Evolutionary conservation across 1,140 invertebrate species (phyloP), one percentile per base, ranked within the genome.

Genomic region (Diabrotica undecimpunctata): DNA sequence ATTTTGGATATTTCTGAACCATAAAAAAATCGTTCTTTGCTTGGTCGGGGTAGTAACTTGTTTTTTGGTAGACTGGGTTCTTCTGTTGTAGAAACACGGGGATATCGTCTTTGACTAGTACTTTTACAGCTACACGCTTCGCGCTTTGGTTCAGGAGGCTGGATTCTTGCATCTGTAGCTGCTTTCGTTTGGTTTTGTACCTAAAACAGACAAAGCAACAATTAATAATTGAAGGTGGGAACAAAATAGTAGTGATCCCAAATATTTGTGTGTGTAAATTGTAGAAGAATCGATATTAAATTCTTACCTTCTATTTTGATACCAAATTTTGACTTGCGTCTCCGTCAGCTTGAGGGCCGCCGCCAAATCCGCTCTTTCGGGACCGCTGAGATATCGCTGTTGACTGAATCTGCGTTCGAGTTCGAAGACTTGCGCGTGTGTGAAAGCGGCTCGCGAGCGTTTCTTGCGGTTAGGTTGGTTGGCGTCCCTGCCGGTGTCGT

Each of bases 171-270:
- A 88, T 84, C 73, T 96, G 94, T 12, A 97, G 79, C 68, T 96
- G 92, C 76, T 96, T 95, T 60, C 96, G 85, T 79, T 99, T 99
- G 58, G 96, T 98, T 78, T 99, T 99, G 83, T 99, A 98, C 1
- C 77, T 86, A n/a, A 46, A 46, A 46, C 41, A 46, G 5, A 46
- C 11, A 46, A 46, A 46, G 0, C 3, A 0, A 46, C 3, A 3
- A n/a, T 4, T 46, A 46, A 46, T 46, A 46, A 8, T 46, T 8
- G 7, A 10, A 7, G 7, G 11, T 8, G 7, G 11, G 39, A n/a
- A 46, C 41, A 10, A 46, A 46, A 46, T 46, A 46, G 3, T 6
- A 46, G n/a, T 46, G 25, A 25, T 25, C 4, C 25, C 25, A 25
- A 25, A 25, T n/a, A n/a, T n/a, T n/a, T n/a, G n/a, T n/a, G n/a